Conservation (phyloP, 92 coral and sea anemone species). For the Isaurus tuberculatus region DNA sequence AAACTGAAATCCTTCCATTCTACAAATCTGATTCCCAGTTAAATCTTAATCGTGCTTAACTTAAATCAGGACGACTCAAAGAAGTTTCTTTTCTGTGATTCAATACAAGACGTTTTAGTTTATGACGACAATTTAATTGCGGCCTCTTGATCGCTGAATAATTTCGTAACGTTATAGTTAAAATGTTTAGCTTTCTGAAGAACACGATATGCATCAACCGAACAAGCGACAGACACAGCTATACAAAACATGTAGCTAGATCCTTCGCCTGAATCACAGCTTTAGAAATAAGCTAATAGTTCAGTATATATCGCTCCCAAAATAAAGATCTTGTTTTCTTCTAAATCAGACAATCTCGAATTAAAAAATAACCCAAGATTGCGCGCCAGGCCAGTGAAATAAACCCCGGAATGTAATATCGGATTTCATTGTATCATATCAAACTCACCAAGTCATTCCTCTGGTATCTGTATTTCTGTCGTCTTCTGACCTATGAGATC, state of each 20-base stretch:
- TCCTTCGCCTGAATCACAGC: neutral
- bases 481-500: constrained; percentile 17
- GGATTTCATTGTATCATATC: constrained; percentile 28
- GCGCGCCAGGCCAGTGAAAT: constrained; percentile 17
- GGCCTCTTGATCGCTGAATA: neutral
- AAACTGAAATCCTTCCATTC: too few species aligned
- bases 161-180: neutral
- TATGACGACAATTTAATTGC: too few species aligned
- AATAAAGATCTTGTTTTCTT: neutral
- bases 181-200: neutral
- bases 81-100: too few species aligned
- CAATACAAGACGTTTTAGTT: too few species aligned
- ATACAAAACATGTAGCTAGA: neutral
- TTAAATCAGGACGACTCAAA: too few species aligned
- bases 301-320: neutral
- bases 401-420: constrained; percentile 20
- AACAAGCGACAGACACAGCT: constrained; percentile 9
- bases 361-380: neutral
- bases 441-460: constrained; percentile 26
- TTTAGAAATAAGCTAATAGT: neutral
- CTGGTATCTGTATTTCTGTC: neutral
- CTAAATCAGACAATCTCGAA: too few species aligned
- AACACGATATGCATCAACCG: neutral
- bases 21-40: too few species aligned
- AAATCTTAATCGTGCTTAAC: too few species aligned